Evolutionary conservation across 2,113 vertebrate species (phyloP), one percentile per base, ranked within the genome.

Genomic region (Ginglymostoma cirratum): DNA sequence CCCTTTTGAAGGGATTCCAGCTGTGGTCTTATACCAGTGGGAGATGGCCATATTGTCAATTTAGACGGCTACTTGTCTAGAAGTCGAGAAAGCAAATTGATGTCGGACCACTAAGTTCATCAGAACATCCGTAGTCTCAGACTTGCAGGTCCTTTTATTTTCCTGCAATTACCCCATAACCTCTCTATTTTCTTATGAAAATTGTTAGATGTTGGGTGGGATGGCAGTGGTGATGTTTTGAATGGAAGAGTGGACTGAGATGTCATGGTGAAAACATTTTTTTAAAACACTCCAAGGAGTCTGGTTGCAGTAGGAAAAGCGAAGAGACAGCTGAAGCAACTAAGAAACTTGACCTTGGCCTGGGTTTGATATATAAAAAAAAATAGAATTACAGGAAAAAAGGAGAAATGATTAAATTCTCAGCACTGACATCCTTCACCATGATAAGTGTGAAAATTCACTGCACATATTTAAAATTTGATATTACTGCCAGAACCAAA

Each of bases 361-460:
- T 67, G 34, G 17, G 61, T 23, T 92, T 92, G 17, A n/a, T 38
- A 42, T 48, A 48, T 48, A 23, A 66, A 38, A 7, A 7, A 55
- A 66, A 19, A 93, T 2, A 67, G 89, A 21, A 93, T 93, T 66
- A 66, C 61, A 67, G 65, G 34, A 38, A 66, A 66, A 24, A 66
- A 24, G n/a, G 89, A 66, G 61, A 67, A 93, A 7, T 65, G 34
- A 38, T 93, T 19, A n/a, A 66, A 66, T 93, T n/a, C 34, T 61
- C 15, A 61, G 89, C 61, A 66, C 5, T 93, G 61, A 93, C 89
- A 38, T 66, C 89, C 61, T n/a, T 21, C 89, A 38, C 61, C 89
- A 66, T 38, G 89, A 66, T 93, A 38, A 93, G 89, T 93, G 89
- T 93, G 89, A 93, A 66, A 93, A 93, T 93, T 93, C 89, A 93